Evolutionary conservation across 2,797 vertebrate genomes (phyloP).

Genomic region (Melanotaenia trifasciata): DNA sequence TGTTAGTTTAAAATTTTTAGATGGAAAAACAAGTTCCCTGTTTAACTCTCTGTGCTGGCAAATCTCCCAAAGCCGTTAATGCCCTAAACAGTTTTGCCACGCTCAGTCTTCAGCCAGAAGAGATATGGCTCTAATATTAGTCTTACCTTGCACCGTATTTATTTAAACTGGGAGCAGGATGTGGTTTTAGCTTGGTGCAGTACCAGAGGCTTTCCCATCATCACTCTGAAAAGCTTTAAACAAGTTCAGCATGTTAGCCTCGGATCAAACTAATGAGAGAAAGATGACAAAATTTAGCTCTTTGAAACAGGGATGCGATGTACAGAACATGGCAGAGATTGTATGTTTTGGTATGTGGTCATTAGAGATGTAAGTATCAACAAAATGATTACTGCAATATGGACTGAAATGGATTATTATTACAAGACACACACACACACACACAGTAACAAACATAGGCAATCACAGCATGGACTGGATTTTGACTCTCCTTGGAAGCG

Average conservation of each 20-base stretch:
- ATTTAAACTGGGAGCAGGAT: conserved; percentile 74
- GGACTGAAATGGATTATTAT: conserved; percentile 31
- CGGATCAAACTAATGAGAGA: conserved; percentile 63
- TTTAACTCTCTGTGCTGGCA: conserved; percentile 14
- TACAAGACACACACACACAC: conserved; percentile 21
- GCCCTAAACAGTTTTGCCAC: conserved; percentile 38
- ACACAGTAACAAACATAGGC: conserved; percentile 6
- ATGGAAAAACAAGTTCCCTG: not conserved
- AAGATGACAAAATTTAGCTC: conserved; percentile 61
- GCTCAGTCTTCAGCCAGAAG: conserved; percentile 40
- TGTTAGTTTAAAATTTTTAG: conserved; percentile 17
- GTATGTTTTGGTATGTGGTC: conserved; percentile 57
- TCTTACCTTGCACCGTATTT: conserved; percentile 57
- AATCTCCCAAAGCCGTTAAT: conserved; percentile 49
- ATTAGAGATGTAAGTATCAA: conserved; percentile 57
- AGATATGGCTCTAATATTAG: conserved; percentile 69
- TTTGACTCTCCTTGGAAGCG: not conserved
- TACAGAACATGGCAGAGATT: conserved; percentile 60
- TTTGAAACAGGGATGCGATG: conserved; percentile 56
- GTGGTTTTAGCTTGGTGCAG: conserved; percentile 64
- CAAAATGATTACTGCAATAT: conserved; percentile 45
- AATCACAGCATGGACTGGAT: not conserved
- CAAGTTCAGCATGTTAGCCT: conserved; percentile 74
- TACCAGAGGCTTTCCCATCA: conserved; percentile 66
- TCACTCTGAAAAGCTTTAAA: conserved; percentile 69